These are phyloP conservation scores for Drosophila monieri DNA, from an alignment of 2,888 invertebrate genomes.

Conservation along the genomic window DNA sequence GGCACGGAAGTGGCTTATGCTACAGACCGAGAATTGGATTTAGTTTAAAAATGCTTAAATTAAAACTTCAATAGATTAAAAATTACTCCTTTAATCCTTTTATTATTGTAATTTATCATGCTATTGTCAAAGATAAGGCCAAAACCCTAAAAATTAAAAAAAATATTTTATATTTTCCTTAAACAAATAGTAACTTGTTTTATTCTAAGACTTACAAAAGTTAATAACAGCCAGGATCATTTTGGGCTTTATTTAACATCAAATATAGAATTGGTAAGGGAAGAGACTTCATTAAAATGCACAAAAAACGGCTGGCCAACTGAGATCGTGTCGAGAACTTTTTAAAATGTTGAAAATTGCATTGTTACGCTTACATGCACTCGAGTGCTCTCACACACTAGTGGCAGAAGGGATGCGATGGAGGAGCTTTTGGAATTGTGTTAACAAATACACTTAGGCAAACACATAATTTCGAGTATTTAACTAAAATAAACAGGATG, in stretches of 20 bases:
- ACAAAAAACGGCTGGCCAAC: constrained; percentile 26
- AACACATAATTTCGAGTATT: constrained; percentile 79
- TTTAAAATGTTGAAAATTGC: constrained; percentile 53
- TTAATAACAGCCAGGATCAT: constrained; percentile 1
- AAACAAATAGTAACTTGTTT: neutral
- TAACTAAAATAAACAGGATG: constrained; percentile 80
- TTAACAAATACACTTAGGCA: constrained; percentile 75
- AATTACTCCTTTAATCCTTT: too few species aligned
- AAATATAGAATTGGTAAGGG: neutral
- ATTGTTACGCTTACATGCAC: constrained; percentile 44
- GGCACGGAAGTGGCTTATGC: neutral
- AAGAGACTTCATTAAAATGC: constrained; percentile 26
- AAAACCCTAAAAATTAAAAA: too few species aligned
- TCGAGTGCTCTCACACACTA: constrained; percentile 10
- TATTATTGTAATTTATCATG: too few species aligned
- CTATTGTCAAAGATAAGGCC: too few species aligned
- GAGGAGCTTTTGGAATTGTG: constrained; percentile 47
- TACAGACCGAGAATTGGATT: neutral
- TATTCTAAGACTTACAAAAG: neutral
- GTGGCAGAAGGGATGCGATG: neutral
- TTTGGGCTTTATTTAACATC: constrained; percentile 1
- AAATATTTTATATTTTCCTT: too few species aligned
- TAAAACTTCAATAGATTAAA: neutral
- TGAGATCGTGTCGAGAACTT: constrained; percentile 24
- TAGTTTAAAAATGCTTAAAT: neutral